Conservation (phyloP, 2,888 invertebrate genomes). For the Hirtodrosophila trivittata region DNA sequence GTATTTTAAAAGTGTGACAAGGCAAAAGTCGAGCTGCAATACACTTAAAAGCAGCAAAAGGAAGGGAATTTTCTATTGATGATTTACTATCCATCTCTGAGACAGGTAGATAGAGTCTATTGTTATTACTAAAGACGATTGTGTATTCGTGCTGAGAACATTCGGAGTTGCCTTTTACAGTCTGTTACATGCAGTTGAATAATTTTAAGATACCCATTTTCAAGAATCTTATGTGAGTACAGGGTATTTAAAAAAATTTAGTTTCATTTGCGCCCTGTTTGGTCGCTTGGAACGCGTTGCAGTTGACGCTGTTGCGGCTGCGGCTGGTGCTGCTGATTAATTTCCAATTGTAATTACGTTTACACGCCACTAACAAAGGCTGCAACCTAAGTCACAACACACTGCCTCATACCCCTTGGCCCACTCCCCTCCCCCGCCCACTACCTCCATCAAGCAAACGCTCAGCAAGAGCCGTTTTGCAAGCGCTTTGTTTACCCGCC, state of each 20-base stretch:
- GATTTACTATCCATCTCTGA: too few relatives aligned
- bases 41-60: too few relatives aligned
- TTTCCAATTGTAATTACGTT: conserved; percentile 64
- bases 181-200: too few relatives aligned
- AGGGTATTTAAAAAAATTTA: neutral
- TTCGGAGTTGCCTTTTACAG: too few relatives aligned
- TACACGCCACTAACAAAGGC: conserved; percentile 33
- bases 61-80: too few relatives aligned
- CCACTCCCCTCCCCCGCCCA: neutral
- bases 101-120: conserved; percentile 2
- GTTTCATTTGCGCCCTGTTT: conserved; percentile 35
- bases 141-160: too few relatives aligned
- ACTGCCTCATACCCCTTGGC: conserved; percentile 5
- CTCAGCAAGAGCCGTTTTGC: too few relatives aligned
- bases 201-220: too few relatives aligned
- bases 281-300: conserved; percentile 41
- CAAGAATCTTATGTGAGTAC: too few relatives aligned
- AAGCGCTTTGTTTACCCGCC: conserved; percentile 33
- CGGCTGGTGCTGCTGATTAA: conserved; percentile 45
- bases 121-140: too few relatives aligned
- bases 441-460: neutral
- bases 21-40: too few relatives aligned
- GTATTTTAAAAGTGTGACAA: too few relatives aligned
- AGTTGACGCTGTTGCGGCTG: conserved; percentile 3
- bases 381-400: conserved; percentile 10